Evolutionary conservation across 1,140 invertebrate genomes (phyloP), one percentile per base, ranked within the genome.

Genomic region (Bombus superbus): DNA sequence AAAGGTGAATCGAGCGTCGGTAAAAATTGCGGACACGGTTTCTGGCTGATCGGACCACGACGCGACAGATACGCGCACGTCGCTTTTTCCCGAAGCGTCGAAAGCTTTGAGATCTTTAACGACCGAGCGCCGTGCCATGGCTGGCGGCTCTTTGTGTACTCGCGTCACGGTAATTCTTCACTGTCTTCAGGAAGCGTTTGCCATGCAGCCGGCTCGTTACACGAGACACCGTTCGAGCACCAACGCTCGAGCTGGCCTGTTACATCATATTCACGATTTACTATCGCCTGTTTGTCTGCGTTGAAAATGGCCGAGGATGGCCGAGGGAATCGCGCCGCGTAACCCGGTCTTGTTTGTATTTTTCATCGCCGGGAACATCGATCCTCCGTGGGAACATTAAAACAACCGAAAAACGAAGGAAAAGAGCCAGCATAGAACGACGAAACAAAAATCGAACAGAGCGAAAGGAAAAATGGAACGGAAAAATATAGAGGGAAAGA

Each of bases 261-360:
- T 90, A 90, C 89, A 79, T 90, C 86, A 90, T 90, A 90, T 90
- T 90, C 88, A 78, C 77, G 88, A 90, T 88, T 88, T 90, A 88
- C 79, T 86, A 83, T 88, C 88, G 69, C 57, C 83, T 85, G 86
- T 90, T 90, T 90, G 89, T 90, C 89, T 86, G 83, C 53, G 79
- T 68, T 81, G 81, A 81, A 90, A 90, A 90, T 86, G 80, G 86
- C 80, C 74, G 47, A 64, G 87, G 80, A 90, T 86, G 80, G 86
- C 80, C 74, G 47, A 64, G 87, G 80, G 44, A 84, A 69, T 79
- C 64, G 82, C 62, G 38, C 47, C 32, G 28, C 82, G 82, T 44
- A 57, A 68, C 42, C 42, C 42, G 62, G 66, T 72, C 75, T 15
- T 35, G 42, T 73, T 81, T 59, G n/a, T 73, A 71, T 84, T 84